Evolutionary conservation across 2,888 invertebrate genomes (phyloP).

Genomic region (Pachymerium ferrugineum): DNA sequence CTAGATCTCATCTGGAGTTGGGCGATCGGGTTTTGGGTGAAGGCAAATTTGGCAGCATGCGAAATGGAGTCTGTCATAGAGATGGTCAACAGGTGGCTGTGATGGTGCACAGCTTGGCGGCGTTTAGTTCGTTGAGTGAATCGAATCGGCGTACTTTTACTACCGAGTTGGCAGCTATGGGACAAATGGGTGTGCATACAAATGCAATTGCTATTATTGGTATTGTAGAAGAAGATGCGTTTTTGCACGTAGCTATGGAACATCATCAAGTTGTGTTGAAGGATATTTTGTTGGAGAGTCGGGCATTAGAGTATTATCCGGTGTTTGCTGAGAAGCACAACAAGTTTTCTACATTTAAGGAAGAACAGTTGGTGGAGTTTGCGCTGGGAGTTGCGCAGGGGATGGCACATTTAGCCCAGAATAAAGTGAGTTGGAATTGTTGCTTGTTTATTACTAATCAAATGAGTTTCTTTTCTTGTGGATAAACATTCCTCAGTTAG

Average conservation of each 20-base stretch:
- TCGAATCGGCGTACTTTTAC: slow-evolving; percentile 44
- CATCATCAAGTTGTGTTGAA: slow-evolving; percentile 63
- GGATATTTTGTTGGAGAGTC: slow-evolving; percentile 61
- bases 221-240: slow-evolving; percentile 64
- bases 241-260: slow-evolving; percentile 66
- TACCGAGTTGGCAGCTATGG: slow-evolving; percentile 65
- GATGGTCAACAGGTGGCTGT: slow-evolving; percentile 55
- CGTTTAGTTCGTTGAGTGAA: neutral
- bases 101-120: slow-evolving; percentile 59
- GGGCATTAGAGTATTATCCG: slow-evolving; percentile 48
- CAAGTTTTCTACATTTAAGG: slow-evolving; percentile 55
- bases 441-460: neutral
- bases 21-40: slow-evolving; percentile 63
- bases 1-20: slow-evolving; percentile 65
- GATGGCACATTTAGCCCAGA: slow-evolving; percentile 63
- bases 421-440: slow-evolving; percentile 52
- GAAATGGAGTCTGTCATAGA: slow-evolving; percentile 63
- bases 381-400: slow-evolving; percentile 64
- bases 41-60: slow-evolving; percentile 72
- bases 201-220: slow-evolving; percentile 70
- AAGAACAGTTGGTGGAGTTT: slow-evolving; percentile 59
- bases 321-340: slow-evolving; percentile 52
- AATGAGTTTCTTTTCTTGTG: neutral
- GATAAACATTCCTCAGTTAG: too few species aligned
- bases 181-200: slow-evolving; percentile 63